Base-by-base conservation (phyloP, 2,797 vertebrate species). In the Babyrousa celebensis region DNA sequence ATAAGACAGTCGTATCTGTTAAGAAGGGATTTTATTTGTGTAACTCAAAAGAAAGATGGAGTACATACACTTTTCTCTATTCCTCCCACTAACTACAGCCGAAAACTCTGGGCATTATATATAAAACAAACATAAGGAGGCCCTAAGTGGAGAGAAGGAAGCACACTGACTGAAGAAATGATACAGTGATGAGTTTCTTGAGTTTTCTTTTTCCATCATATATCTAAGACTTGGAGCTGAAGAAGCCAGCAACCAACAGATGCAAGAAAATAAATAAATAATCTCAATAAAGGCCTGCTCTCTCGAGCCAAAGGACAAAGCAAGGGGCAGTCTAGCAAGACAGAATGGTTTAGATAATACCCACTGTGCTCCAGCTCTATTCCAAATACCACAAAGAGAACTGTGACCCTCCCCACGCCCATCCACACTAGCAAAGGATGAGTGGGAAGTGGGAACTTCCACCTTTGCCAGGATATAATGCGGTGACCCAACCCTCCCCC, bases 211-310 rank as follows among this genome's bases (percentile, higher is more conserved):
- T 74, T 25, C n/a, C 52, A 18, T 74, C 52, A 29, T 5, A 12
- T 52, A 74, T 29, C 40, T 67, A 72, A 96, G 67, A 79, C 25
- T 67, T 48, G 18, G 12, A 88, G 78, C 7, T 91, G 21, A 93
- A 70, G n/a, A 60, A 78, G 12, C 3, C 12, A 1, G 20, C 29
- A 85, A 71, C 29, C 23, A n/a, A 43, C 16, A 7, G 60, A 8
- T 5, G 23, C 75, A 27, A 20, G 40, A 60, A 43, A 32, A 36
- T n/a, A 79, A 21, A 58, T 14, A 79, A 18, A 67, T 18, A 43
- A 40, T 3, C 21, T 62, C n/a, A 68, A 83, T 21, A 65, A 70
- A 54, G 36, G 11, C 21, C 56, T 25, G 3, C 3, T 58, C 16
- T 63, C 67, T 68, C 3, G 6, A 62, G 62, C 18, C 65, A 67